Base-by-base conservation (phyloP, 1,140 invertebrate species). In the Papilio machaon region DNA sequence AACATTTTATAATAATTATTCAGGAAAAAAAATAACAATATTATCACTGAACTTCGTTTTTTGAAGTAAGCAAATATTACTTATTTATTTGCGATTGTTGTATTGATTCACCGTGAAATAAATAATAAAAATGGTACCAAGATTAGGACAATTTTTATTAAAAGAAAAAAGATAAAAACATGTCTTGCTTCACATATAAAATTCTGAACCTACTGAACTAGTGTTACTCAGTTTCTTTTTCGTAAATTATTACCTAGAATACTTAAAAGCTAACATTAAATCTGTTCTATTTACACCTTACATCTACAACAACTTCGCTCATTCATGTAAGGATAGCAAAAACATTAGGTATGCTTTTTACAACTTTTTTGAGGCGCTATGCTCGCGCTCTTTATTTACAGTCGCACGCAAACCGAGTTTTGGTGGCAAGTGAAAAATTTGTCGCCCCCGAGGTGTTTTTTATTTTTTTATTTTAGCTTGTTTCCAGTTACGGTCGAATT, bases 351-450 rank as follows among this genome's bases (percentile, higher is more conserved):
- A 54, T 23, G 54, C 43, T 52, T 52, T 38, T 78, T 58, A 35
- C 30, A 70, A 38, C 52, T 58, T 35, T 58, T 54, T 54, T 54
- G 52, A 60, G 47, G 52, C 75, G 30, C 13, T 35, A 58, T 52
- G 52, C 11, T 58, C 75, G 49, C 52, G 75, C 30, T 77, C 75
- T 77, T 77, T 77, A 77, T 77, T 77, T 77, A 58, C 75, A 54
- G 75, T 77, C 17, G 30, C 75, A 77, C 75, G 75, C 75, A 77
- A 77, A 77, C 75, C 52, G 75, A 77, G 75, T 77, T 77, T 77
- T 77, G 79, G 81, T 82, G 81, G 82, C 73, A 84, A 82, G 86
- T 87, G 87, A 87, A 87, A 86, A 89, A 89, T 87, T 85, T 89
- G 84, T 89, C 87, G 86, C 85, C 81, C 73, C 17, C 46, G 82